Evolutionary conservation across 2,113 vertebrate species (phyloP).

Genomic region (Amphiprion ocellaris): DNA sequence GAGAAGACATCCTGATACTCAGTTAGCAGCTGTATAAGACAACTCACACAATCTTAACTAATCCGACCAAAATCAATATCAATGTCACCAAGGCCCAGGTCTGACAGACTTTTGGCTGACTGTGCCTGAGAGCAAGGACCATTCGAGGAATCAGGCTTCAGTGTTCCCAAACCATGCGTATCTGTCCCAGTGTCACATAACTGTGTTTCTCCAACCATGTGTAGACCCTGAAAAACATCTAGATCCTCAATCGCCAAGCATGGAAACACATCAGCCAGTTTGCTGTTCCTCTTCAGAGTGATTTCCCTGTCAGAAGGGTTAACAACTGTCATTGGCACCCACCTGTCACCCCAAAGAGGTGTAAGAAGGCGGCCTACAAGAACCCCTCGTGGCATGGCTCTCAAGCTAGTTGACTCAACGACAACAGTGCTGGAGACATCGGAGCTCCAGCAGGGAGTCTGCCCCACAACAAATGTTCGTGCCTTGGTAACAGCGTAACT

Average conservation of each 20-base stretch:
- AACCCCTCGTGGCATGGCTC: not conserved
- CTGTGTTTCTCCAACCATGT: not conserved
- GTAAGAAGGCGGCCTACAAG: not conserved
- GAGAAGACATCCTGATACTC: conserved; percentile 16
- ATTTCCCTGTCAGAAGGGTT: conserved; percentile 10
- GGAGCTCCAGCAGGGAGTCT: not conserved
- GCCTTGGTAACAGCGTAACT: conserved; percentile 6
- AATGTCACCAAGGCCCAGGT: not conserved
- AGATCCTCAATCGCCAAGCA: conserved; percentile 15
- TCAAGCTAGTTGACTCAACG: not conserved
- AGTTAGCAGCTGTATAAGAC: not conserved
- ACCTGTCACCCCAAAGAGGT: conserved; percentile 15
- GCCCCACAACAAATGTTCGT: not conserved
- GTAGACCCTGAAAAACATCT: not conserved
- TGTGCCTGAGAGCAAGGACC: no score
- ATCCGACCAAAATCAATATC: not conserved
- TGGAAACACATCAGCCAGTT: conserved; percentile 2
- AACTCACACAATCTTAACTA: not conserved
- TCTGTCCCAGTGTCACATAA: no score
- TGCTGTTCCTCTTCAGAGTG: not conserved
- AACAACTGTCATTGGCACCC: conserved; percentile 6
- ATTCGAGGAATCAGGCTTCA: no score
- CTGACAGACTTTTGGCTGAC: not conserved
- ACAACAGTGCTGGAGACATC: no score
- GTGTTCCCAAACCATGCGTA: no score